These are phyloP conservation scores for Cyrtodaria siliqua DNA, from an alignment of 2,888 invertebrate genomes.

Conservation along the genomic window DNA sequence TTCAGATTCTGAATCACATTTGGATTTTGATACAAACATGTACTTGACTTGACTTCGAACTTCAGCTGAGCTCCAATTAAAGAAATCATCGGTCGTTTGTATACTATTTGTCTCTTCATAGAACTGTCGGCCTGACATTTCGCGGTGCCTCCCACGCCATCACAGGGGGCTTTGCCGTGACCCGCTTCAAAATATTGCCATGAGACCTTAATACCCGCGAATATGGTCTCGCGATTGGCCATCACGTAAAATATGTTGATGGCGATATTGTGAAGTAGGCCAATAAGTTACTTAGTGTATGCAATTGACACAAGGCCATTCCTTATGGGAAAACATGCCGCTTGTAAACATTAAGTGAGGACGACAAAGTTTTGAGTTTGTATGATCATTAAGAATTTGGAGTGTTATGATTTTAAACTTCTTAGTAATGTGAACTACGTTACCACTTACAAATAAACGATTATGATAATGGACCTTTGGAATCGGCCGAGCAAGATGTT, in stretches of 20 bases:
- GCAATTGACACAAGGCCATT: too few species aligned
- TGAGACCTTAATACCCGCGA: background rate
- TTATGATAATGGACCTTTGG: too few species aligned
- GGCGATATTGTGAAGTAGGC: conserved; percentile 9
- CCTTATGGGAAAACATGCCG: too few species aligned
- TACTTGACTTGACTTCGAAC: conserved; percentile 15
- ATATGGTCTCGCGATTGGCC: background rate
- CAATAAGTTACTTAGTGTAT: conserved; percentile 15
- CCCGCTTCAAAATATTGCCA: background rate
- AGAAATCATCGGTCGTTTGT: background rate
- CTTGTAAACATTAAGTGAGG: too few species aligned
- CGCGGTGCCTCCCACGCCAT: background rate
- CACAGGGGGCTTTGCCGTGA: background rate
- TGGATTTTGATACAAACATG: conserved; percentile 20
- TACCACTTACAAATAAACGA: too few species aligned
- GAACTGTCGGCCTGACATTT: background rate
- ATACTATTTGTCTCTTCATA: background rate
- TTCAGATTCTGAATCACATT: conserved; percentile 13
- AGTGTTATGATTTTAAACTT: too few species aligned
- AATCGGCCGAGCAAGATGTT: too few species aligned
- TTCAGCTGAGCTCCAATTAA: background rate
- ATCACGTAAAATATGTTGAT: background rate
- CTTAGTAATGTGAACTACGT: too few species aligned
- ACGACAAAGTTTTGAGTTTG: too few species aligned
- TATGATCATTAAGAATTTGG: too few species aligned